Evolutionary conservation across 1,140 invertebrate species (phyloP).

Genomic region (Cryptotermes secundus): DNA sequence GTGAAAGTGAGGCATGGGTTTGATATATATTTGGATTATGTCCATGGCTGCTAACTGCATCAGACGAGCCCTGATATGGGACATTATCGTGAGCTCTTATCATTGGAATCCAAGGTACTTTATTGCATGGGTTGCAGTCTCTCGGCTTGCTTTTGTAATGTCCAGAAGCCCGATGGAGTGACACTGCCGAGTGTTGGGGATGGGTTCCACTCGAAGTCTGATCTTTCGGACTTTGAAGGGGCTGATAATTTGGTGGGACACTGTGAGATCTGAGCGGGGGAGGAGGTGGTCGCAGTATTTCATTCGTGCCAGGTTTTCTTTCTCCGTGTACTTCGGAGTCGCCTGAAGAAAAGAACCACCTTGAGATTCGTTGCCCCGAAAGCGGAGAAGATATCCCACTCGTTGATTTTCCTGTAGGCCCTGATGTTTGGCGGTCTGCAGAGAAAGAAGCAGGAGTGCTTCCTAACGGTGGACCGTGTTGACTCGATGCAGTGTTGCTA

Average conservation of each 20-base stretch:
- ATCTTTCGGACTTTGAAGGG: neutral
- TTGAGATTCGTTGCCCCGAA: neutral
- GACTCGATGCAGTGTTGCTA: neutral
- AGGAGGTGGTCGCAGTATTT: neutral
- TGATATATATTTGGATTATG: neutral
- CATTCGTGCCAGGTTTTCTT: neutral
- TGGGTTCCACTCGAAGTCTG: neutral
- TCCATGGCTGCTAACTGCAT: neutral
- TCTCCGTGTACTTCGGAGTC: neutral
- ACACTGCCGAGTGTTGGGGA: neutral
- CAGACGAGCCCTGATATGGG: neutral
- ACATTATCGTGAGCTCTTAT: neutral
- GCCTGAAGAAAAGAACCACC: neutral
- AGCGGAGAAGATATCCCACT: neutral
- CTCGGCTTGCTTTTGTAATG: constrained; percentile 38
- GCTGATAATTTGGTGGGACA: neutral
- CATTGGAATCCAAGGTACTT: constrained; percentile 75
- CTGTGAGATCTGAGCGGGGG: neutral
- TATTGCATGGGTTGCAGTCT: constrained; percentile 72
- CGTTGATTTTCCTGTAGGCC: neutral
- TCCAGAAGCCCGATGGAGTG: neutral
- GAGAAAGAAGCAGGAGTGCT: neutral
- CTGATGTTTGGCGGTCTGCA: neutral
- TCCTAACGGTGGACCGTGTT: neutral
- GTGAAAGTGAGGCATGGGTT: neutral